Conservation (phyloP, 2,113 vertebrate species). For the Myotis davidii region DNA sequence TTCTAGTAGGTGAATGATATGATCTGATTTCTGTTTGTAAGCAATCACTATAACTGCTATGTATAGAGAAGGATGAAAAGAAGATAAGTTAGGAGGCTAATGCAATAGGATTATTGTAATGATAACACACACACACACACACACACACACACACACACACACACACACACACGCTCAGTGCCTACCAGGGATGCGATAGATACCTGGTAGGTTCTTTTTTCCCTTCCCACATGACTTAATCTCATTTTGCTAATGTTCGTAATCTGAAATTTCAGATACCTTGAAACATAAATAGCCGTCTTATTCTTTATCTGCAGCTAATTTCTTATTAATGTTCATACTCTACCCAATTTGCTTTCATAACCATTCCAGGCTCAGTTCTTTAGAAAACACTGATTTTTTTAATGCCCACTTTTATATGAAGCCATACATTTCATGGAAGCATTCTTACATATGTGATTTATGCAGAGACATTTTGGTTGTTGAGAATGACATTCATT, state of each 20-base stretch:
- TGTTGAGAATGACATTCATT: constrained; percentile 6
- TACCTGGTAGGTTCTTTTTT: neutral
- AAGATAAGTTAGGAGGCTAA: neutral
- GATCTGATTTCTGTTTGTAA: neutral
- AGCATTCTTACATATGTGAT: neutral
- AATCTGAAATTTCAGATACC: neutral
- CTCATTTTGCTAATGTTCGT: constrained; percentile 4
- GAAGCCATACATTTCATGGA: neutral
- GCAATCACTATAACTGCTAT: neutral
- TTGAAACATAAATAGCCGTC: neutral
- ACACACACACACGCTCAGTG: neutral
- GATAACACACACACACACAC: neutral
- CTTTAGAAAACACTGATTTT: neutral
- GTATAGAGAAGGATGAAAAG: neutral
- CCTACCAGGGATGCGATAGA: neutral
- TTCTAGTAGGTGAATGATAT: neutral
- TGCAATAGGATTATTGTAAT: neutral
- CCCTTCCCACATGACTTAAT: neutral
- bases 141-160: neutral
- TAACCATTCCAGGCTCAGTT: neutral
- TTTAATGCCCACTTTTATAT: neutral
- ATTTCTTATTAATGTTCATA: neutral
- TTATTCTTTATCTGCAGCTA: neutral
- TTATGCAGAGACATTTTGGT: neutral
- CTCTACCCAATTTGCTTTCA: neutral